Percentiles rank a stretch among this genome's conserved stretches.
Conservation (phyloP, 2,888 invertebrate genomes). For the Sisyra terminalis region DNA sequence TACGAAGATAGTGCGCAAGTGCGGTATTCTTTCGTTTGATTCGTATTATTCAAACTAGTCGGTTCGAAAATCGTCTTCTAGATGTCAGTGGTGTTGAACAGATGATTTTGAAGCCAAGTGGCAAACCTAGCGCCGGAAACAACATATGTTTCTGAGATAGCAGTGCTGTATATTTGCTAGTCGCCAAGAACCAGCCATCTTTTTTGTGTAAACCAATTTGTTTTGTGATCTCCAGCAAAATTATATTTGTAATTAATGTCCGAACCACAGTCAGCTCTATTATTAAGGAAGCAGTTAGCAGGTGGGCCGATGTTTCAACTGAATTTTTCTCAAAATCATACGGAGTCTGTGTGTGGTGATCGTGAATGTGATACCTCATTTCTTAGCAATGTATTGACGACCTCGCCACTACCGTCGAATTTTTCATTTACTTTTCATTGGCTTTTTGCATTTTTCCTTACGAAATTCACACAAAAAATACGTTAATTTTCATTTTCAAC, state of each 20-base stretch:
- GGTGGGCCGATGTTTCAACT: conserved; percentile 42
- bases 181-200: conserved; percentile 45
- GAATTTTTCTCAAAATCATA: conserved; percentile 10
- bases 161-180: conserved; percentile 8
- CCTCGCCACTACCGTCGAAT: conserved; percentile 31
- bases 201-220: conserved; percentile 51
- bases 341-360: conserved; percentile 16
- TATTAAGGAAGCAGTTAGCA: conserved; percentile 91
- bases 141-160: conserved; percentile 25
- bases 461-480: no score
- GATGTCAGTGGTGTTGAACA: neutral
- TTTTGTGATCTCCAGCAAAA: conserved; percentile 57
- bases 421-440: conserved; percentile 20
- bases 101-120: conserved; percentile 9
- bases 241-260: conserved; percentile 80
- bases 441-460: no score
- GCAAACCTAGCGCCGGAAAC: conserved; percentile 23
- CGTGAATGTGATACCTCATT: conserved; percentile 14
- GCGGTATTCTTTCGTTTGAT: no score
- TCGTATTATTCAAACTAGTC: no score
- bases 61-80: neutral
- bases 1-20: no score
- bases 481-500: no score
- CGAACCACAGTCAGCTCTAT: conserved; percentile 88
- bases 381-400: conserved; percentile 21